Conservation (phyloP, 1,140 invertebrate species). For the Daktulosphaira vitifoliae region DNA sequence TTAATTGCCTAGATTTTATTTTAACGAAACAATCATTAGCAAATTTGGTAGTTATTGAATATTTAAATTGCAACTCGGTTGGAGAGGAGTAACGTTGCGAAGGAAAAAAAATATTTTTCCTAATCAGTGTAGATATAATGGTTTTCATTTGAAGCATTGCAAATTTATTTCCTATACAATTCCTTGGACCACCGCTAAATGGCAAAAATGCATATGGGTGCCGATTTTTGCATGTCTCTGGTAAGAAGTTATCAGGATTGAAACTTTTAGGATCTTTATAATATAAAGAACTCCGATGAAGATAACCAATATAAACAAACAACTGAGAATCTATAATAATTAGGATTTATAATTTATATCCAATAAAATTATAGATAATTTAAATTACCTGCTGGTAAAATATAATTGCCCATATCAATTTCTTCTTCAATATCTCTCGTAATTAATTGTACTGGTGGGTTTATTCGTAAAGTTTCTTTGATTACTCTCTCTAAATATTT, state of each 20-base stretch:
- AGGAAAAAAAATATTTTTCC: too few species aligned
- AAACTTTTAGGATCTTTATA: slow-evolving; percentile 50
- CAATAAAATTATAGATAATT: too few species aligned
- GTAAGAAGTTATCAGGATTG: slow-evolving; percentile 55
- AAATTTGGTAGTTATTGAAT: too few species aligned
- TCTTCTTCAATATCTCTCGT: slow-evolving; percentile 43
- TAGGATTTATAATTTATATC: too few species aligned
- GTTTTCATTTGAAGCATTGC: too few species aligned
- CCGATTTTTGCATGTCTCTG: slow-evolving; percentile 45
- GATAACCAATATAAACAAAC: too few species aligned
- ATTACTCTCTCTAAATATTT: slow-evolving; percentile 47
- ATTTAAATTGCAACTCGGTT: too few species aligned
- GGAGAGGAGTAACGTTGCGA: too few species aligned
- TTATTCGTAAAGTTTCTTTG: slow-evolving; percentile 44
- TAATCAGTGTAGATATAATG: too few species aligned
- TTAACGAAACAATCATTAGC: too few species aligned
- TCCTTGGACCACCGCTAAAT: slow-evolving; percentile 49
- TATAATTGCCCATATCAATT: slow-evolving; percentile 29
- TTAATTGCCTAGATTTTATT: too few species aligned
- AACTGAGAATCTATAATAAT: too few species aligned
- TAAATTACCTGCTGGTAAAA: not conserved
- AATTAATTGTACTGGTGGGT: slow-evolving; percentile 49
- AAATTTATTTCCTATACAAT: slow-evolving; percentile 53
- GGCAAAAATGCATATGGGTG: slow-evolving; percentile 47
- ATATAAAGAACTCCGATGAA: slow-evolving; percentile 50